Evolutionary conservation across 2,797 vertebrate genomes (phyloP).

Genomic region (Aldrovandia affinis): DNA sequence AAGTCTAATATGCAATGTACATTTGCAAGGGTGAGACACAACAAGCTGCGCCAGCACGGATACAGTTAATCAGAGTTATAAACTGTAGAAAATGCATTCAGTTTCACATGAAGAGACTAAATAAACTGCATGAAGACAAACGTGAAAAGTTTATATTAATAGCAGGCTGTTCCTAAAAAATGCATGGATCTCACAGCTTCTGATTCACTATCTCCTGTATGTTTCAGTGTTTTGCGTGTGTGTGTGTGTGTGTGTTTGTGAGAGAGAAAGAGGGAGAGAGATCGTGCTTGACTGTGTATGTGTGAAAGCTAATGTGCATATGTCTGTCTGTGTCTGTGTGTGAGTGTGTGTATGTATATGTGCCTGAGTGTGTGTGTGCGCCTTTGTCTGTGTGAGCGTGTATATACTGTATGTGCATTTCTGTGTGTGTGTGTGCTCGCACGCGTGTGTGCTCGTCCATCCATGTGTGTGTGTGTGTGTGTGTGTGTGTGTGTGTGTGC

Average conservation of each 20-base stretch:
- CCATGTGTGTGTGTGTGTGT: too few relatives aligned
- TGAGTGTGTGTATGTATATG: not conserved
- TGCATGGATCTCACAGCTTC: too few relatives aligned
- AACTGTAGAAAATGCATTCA: not conserved
- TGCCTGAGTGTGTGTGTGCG: not conserved
- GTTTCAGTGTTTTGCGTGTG: slow-evolving; percentile 4
- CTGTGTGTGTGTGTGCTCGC: too few relatives aligned
- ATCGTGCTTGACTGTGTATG: too few relatives aligned
- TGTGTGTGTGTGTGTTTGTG: not conserved
- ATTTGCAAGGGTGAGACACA: not conserved
- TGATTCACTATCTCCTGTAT: not conserved
- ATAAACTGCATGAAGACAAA: not conserved
- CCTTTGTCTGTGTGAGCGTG: too few relatives aligned
- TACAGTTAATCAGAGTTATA: not conserved
- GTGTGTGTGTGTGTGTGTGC: not conserved
- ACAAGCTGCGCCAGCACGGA: not conserved
- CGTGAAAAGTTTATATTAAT: not conserved
- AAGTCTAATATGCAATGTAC: not conserved
- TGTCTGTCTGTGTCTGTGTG: slow-evolving; percentile 15
- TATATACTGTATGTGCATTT: too few relatives aligned
- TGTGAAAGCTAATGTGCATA: not conserved
- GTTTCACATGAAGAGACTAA: not conserved
- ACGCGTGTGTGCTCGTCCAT: too few relatives aligned
- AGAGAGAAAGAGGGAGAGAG: not conserved
- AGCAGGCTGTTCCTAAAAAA: not conserved